Base-by-base conservation (phyloP, 2,888 invertebrate species). In the Subacronicta megacephala region DNA sequence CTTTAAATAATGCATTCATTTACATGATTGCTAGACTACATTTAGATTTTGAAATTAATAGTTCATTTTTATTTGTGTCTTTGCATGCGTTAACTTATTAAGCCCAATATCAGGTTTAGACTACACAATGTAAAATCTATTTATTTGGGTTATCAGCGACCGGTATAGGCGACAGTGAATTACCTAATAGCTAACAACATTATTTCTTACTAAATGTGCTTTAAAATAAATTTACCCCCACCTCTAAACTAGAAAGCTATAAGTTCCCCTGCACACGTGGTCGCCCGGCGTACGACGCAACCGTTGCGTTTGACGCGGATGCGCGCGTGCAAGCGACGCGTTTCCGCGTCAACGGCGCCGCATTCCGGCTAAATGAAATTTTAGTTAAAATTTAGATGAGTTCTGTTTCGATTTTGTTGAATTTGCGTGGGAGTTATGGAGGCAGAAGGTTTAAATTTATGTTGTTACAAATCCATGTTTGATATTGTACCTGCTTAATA, bases 241-340 rank as follows among this genome's bases (percentile, higher is more conserved):
- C 29, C 15, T 23, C 13, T 2, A 41, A 26, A 20, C 20, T 26
- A n/a, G 2, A 29, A 7, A 51, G 15, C 36, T 53, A 50, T 68
- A 58, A 58, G 36, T 46, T 16, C 42, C 57, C 62, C 69, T 36
- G 29, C 53, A 67, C 62, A 62, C 59, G 53, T 66, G 69, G 12
- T 23, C 10, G 13, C 12, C 13, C 9, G 36, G 18, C 40, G 33
- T 33, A 35, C 50, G 50, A 51, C 50, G 26, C 43, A 38, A 53
- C 47, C 63, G 60, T 68, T 81, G 83, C 77, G 62, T 76, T 71
- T 83, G 83, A 81, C 82, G 76, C 68, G 65, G 50, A 57, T 53
- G 46, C 52, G 71, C 73, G 69, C 77, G 78, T 83, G 82, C 80
- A 61, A 59, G 44, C 62, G 72, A 67, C 69, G 62, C 64, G 58